Base-by-base conservation (phyloP, 2,797 vertebrate species). In the Moxostoma hubbsi region DNA sequence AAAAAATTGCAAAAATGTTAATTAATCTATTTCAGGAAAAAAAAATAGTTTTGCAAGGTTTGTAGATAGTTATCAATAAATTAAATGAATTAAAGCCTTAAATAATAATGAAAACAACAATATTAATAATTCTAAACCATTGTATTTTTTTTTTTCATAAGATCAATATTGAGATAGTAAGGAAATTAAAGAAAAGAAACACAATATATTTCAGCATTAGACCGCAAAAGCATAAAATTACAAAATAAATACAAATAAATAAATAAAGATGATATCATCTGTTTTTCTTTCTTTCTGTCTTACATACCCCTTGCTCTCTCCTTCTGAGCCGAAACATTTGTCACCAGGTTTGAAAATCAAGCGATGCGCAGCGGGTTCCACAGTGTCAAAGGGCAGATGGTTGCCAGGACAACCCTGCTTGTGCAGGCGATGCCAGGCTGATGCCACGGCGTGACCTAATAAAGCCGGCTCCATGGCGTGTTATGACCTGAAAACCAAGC, bases 401-500 rank as follows among this genome's bases (percentile, higher is more conserved):
- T 92, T 93, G 92, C 91, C 93, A 92, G 90, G 92, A 88, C 75
- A 87, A 89, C 90, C 90, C 88, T 91, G 90, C 86, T 59, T 90
- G 77, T 89, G 89, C 49, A 86, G 90, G 92, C 91, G 91, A 93
- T 91, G 90, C 84, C 81, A 87, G 87, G 85, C 82, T 75, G 91
- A 88, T 91, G 93, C 90, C 93, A 92, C 92, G 90, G 92, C 90
- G 92, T 90, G 93, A 92, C 90, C 91, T 92, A 93, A 94, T 94
- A 94, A 95, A 93, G 89, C 90, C 83, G 85, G 89, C 89, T 91
- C 92, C 89, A 87, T 92, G 91, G 91, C 92, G 91, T 92, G 93
- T 93, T 94, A 92, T 89, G 93, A 94, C 93, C 94, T 93, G 92
- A 92, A 94, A 94, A 92, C 88, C 81, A 81, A 87, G 87, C 87